These are phyloP conservation scores for Ornithoptera alexandrae DNA, from an alignment of 2,888 invertebrate genomes.

Conservation along the genomic window DNA sequence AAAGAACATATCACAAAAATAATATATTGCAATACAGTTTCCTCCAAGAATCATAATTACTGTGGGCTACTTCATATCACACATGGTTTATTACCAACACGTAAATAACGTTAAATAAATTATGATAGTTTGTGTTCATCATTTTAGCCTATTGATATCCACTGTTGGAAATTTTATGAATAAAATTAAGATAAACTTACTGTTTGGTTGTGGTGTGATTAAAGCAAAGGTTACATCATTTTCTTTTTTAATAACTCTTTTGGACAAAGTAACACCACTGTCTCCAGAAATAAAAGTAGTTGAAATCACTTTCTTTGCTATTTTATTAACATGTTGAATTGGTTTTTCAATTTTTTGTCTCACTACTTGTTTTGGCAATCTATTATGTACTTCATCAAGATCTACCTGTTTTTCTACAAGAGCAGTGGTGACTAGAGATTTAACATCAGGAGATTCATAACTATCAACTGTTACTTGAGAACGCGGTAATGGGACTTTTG, in stretches of 20 bases:
- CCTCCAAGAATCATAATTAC: no score
- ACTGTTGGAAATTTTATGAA: no score
- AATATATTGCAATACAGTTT: no score
- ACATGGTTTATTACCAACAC: no score
- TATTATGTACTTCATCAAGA: conserved; percentile 30
- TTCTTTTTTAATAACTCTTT: conserved; percentile 8
- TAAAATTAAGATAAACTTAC: conserved; percentile 15
- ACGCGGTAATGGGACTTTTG: conserved; percentile 39
- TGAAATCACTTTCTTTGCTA: conserved; percentile 18
- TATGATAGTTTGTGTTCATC: no score
- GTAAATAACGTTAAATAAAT: no score
- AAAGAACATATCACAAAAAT: no score
- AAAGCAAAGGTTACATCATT: conserved; percentile 22
- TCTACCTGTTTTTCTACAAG: conserved; percentile 31
- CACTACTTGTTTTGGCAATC: conserved; percentile 23
- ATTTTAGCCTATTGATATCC: no score
- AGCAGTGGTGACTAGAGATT: conserved; percentile 34
- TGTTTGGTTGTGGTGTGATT: conserved; percentile 15
- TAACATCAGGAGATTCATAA: conserved; percentile 41
- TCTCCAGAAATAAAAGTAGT: conserved; percentile 9
- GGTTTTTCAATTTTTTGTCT: conserved; percentile 17
- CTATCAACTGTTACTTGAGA: conserved; percentile 33
- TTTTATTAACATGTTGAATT: conserved; percentile 20
- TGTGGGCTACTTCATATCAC: no score
- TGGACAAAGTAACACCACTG: conserved; percentile 4